Evolutionary conservation across 2,888 invertebrate species (phyloP).

Genomic region (Itoplectis maculator): DNA sequence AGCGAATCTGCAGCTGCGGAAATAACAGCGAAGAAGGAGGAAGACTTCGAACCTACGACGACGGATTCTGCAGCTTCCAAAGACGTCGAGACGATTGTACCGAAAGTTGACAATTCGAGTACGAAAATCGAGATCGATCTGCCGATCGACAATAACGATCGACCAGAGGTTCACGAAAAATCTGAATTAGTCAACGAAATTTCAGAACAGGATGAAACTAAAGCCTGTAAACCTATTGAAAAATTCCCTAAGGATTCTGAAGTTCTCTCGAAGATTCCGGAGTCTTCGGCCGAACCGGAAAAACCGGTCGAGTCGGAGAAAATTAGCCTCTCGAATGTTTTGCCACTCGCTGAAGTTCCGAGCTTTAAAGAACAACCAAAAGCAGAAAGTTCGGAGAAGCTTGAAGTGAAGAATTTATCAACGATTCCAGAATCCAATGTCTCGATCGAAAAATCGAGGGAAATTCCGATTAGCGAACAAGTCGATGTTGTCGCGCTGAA

Average conservation of each 20-base stretch:
- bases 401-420: conserved; percentile 4
- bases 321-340: conserved; percentile 30
- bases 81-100: not conserved
- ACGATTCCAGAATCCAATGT: conserved; percentile 6
- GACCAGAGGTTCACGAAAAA: not conserved
- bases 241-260: not conserved
- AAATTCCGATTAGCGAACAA: conserved; percentile 49
- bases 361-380: conserved; percentile 12
- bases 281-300: not conserved
- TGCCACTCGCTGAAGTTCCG: not conserved
- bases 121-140: conserved; percentile 7
- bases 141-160: not conserved
- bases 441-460: conserved; percentile 51
- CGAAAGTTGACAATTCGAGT: not conserved
- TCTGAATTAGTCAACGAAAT: conserved; percentile 25
- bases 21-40: conserved; percentile 34
- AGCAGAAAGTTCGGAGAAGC: not conserved
- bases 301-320: conserved; percentile 12
- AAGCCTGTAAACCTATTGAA: not conserved
- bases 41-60: conserved; percentile 75
- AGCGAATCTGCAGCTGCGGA: not conserved
- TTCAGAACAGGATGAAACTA: conserved; percentile 41
- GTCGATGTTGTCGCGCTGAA: conserved; percentile 48
- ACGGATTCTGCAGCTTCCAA: conserved; percentile 6
- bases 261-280: conserved; percentile 27